Evolutionary conservation across 2,113 vertebrate genomes (phyloP).

Genomic region (Xiphorhynchus elegans): DNA sequence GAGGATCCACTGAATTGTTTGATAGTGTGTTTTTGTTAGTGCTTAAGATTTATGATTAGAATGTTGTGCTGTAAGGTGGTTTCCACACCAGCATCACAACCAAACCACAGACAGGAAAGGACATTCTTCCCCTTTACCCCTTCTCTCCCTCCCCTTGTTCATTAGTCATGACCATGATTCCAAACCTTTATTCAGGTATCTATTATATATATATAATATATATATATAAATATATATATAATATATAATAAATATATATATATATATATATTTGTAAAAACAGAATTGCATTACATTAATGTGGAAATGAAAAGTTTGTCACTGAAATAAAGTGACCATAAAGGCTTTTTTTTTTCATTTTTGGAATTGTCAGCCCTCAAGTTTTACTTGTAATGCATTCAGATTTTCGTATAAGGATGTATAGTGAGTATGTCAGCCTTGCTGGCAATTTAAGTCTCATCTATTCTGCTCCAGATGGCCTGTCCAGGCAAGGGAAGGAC

Average conservation of each 20-base stretch:
- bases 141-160: neutral
- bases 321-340: neutral
- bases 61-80: neutral
- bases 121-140: neutral
- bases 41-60: neutral
- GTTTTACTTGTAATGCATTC: neutral
- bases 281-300: neutral
- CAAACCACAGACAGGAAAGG: neutral
- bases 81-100: neutral
- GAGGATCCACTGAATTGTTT: neutral
- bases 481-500: neutral
- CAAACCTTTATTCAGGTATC: neutral
- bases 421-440: neutral
- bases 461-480: neutral
- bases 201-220: neutral
- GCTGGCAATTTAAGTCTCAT: neutral
- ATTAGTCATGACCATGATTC: neutral
- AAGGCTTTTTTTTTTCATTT: neutral
- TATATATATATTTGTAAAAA: neutral
- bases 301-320: neutral
- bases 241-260: too few species aligned
- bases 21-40: neutral
- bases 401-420: neutral
- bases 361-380: neutral
- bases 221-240: too few species aligned